A percentile compares a stretch with the other conserved stretches of the same genome.
phyloP scores from a whole-genome alignment of 2,888 invertebrate genomes.

The Eilema depressum region DNA sequence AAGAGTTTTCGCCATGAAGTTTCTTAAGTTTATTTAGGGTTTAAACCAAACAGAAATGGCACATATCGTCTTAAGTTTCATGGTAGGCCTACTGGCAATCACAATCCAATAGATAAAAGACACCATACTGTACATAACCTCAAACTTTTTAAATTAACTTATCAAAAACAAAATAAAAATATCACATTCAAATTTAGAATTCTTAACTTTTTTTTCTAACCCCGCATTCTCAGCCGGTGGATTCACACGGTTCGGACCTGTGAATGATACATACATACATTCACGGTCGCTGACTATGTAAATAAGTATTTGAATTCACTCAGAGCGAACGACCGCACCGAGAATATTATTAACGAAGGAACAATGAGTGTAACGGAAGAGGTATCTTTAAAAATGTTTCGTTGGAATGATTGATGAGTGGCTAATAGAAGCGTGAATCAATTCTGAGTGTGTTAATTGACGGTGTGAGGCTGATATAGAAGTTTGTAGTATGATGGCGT shows the following conservation, averaged over 20 bases:
- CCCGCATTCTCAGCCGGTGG: conserved; percentile 73
- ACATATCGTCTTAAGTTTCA: too few species aligned
- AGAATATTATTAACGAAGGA: conserved; percentile 62
- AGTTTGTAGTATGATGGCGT: not conserved
- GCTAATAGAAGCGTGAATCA: conserved; percentile 42
- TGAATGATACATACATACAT: conserved; percentile 71
- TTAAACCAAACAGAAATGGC: too few species aligned
- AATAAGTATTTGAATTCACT: conserved; percentile 74
- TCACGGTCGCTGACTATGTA: conserved; percentile 84
- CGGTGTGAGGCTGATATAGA: conserved; percentile 9
- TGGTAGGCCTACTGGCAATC: not conserved
- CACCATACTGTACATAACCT: not conserved
- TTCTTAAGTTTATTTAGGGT: too few species aligned
- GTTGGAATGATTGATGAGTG: conserved; percentile 41
- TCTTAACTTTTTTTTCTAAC: conserved; percentile 71
- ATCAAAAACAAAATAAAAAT: conserved; percentile 17
- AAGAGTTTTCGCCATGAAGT: too few species aligned
- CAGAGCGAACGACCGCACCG: conserved; percentile 58
- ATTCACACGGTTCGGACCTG: conserved; percentile 77
- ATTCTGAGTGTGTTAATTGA: conserved; percentile 36
- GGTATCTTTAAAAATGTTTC: conserved; percentile 50
- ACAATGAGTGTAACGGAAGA: conserved; percentile 55
- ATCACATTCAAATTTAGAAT: conserved; percentile 65
- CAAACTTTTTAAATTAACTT: not conserved
- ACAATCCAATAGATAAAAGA: not conserved